Conservation (phyloP, 2,888 invertebrate species). For the Plagodis pulveraria region DNA sequence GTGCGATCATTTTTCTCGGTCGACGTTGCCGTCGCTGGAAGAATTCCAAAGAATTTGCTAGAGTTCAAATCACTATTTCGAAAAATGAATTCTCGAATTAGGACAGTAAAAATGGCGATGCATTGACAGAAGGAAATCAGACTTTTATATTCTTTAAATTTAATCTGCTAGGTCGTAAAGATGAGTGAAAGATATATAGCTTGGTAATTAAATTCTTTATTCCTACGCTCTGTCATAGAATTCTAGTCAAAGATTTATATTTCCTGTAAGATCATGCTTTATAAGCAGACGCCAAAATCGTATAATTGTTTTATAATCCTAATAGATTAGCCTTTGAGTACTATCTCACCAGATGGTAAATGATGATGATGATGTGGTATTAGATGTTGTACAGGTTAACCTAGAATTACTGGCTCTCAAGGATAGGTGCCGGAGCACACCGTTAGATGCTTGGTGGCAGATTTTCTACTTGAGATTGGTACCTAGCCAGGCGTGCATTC, state of each 20-base stretch:
- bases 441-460: too few species aligned
- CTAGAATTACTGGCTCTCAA: too few species aligned
- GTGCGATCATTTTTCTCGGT: constrained; percentile 42
- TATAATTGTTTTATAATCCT: too few species aligned
- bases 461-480: too few species aligned
- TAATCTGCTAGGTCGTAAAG: constrained; percentile 10
- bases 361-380: too few species aligned
- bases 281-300: too few species aligned
- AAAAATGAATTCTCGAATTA: constrained; percentile 11
- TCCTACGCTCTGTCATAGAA: neutral
- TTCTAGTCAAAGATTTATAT: neutral
- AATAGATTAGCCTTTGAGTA: too few species aligned
- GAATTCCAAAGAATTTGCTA: constrained; percentile 70
- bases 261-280: too few species aligned
- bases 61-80: constrained; percentile 51
- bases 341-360: too few species aligned
- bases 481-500: too few species aligned
- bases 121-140: constrained; percentile 16
- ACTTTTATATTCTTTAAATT: neutral
- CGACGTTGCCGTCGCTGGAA: constrained; percentile 55
- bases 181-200: constrained; percentile 7
- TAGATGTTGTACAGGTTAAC: too few species aligned
- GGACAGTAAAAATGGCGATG: constrained; percentile 29
- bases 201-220: constrained; percentile 10
- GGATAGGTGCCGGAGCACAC: too few species aligned